These are phyloP conservation scores for Arion vulgaris DNA, from an alignment of 1,140 invertebrate genomes.

Conservation along the genomic window DNA sequence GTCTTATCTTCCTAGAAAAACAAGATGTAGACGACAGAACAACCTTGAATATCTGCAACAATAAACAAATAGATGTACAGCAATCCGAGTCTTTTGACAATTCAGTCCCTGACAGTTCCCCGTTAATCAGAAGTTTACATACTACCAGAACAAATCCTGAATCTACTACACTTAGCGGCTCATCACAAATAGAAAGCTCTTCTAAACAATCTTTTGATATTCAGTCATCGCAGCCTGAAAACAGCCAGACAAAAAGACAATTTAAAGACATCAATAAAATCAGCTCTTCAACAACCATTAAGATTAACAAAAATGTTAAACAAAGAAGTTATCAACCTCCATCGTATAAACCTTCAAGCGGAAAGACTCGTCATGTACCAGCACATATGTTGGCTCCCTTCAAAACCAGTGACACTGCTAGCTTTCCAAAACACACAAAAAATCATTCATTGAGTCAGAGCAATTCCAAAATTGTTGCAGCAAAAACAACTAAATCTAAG, in stretches of 20 bases:
- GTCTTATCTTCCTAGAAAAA: background rate
- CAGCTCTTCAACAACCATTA: background rate
- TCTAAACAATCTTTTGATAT: background rate
- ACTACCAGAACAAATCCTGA: background rate
- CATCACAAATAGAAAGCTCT: background rate
- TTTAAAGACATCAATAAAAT: background rate
- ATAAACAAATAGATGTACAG: background rate
- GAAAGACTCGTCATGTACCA: slow-evolving; percentile 14
- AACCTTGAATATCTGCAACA: background rate
- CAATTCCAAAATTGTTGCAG: background rate
- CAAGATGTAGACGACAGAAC: background rate
- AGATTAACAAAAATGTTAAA: background rate
- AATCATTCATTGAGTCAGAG: background rate
- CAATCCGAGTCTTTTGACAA: background rate
- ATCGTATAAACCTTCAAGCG: slow-evolving; percentile 16
- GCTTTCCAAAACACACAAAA: slow-evolving; percentile 41
- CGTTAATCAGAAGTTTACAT: background rate
- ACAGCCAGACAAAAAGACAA: background rate
- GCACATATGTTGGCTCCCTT: slow-evolving; percentile 54
- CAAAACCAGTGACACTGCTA: slow-evolving; percentile 49
- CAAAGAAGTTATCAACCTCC: background rate
- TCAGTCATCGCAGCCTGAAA: background rate
- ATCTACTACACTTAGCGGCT: background rate
- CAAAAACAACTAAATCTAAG: background rate
- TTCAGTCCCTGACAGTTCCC: background rate